Base-by-base conservation (phyloP, 2,113 vertebrate genomes). In the Psittacara wagleri region DNA sequence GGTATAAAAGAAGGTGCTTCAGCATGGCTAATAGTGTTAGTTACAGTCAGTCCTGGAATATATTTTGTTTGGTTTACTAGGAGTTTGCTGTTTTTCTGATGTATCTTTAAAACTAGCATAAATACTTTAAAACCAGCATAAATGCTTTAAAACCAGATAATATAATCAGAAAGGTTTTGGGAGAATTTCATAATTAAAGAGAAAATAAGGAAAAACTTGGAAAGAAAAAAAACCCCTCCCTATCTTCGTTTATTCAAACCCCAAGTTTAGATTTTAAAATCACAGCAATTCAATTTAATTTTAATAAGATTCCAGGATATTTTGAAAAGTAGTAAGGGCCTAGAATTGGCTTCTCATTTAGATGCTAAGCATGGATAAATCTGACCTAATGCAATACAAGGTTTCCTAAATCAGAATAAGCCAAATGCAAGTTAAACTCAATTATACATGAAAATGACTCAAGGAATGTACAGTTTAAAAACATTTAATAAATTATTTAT, bases 371-470 rank as follows among this genome's bases (percentile, higher is more conserved):
- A 74, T 72, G 67, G 87, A 88, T 80, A 91, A 97, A 83, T 96
- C 44, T 77, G 94, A 92, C 61, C 91, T 81, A 41, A 89, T 78
- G 44, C 37, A 76, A 11, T 63, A 52, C 41, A 93, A 94, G 19
- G 51, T 88, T 86, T 93, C 78, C 62, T 93, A 95, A 97, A 83
- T 81, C 83, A 81, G 49, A 96, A 91, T 93, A 97, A 94, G 66
- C 13, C 41, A 96, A 97, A 96, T 86, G 90, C 90, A 96, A 95
- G 91, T 95, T 68, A 83, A 97, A 46, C 70, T 97, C 86, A 98
- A 97, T 97, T 98, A 97, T 97, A 94, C 78, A 97, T 97, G 94
- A 97, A 97, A 96, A 95, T 91, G 22, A 93, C 73, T 89, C 80
- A 86, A 92, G 70, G 63, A 97, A 96, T 54, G 37, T 59, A 77